Base-by-base conservation (phyloP, 2,113 vertebrate genomes). In the Cryptoleucopteryx plumbea region DNA sequence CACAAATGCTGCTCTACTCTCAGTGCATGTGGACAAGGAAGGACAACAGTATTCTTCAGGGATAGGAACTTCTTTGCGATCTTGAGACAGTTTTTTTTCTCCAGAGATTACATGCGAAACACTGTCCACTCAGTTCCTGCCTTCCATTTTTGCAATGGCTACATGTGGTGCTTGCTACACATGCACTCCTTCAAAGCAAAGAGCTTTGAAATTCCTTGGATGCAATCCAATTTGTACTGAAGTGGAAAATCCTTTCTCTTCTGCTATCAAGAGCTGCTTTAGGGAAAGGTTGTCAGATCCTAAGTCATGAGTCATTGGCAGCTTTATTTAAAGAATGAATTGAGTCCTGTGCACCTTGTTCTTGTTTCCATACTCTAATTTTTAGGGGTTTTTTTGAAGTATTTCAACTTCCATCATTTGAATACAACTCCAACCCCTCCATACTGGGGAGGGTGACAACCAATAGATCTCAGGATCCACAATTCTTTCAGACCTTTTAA, bases 241-340 rank as follows among this genome's bases (percentile, higher is more conserved):
- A 90, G 75, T 84, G 43, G 80, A 96, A 96, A 96, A 95, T 55
- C 52, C 61, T 88, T 93, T 86, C 72, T 91, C 67, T 66, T 78
- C 55, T 82, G 32, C 53, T 95, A 93, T 79, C 74, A 88, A 84
- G 67, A 89, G 19, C 12, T 91, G 47, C 86, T 93, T 92, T 52
- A 88, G 18, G 38, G 52, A 96, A 96, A 94, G 68, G 68, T 86
- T 27, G 4, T 86, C 80, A 92, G 80, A 96, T 92, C 32, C 26
- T 59, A 89, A 91, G 50, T 47, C 43, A 82, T 86, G 74, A 95
- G 75, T 59, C 22, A 0, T 7, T 74, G 34, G 43, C 55, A 89
- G 48, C 32, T 81, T 81, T 90, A 81, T 63, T 80, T 86, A 81
- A 42, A 79, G 72, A 78, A 88, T 29, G 56, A 78, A 88, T 29